Evolutionary conservation across 2,797 vertebrate genomes (phyloP).

Genomic region (Cryptoprocta ferox): DNA sequence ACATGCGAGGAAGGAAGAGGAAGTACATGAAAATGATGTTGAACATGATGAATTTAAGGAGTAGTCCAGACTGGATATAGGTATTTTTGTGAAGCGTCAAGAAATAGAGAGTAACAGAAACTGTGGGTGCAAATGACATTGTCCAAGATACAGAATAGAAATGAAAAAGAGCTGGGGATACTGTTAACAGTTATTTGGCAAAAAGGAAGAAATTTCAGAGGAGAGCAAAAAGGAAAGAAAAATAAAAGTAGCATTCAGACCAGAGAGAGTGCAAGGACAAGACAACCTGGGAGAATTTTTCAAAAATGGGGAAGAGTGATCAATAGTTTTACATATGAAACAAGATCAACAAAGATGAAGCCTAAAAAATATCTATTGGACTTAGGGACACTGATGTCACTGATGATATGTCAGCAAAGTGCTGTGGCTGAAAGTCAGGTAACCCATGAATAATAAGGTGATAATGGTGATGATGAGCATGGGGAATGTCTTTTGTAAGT

Average conservation of each 20-base stretch:
- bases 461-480: background rate
- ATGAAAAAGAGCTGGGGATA: background rate
- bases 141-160: background rate
- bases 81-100: background rate
- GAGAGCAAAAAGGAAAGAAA: background rate
- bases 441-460: background rate
- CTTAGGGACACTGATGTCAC: background rate
- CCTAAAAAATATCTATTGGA: background rate
- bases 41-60: background rate
- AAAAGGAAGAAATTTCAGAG: background rate
- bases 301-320: background rate
- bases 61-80: background rate
- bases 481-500: background rate
- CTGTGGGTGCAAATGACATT: background rate
- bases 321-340: background rate
- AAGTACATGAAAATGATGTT: background rate
- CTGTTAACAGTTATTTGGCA: background rate
- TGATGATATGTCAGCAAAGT: background rate
- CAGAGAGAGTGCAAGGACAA: background rate
- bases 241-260: background rate
- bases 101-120: background rate
- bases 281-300: background rate
- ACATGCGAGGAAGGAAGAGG: background rate
- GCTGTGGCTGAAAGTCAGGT: background rate
- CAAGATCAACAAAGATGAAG: background rate